Evolutionary conservation across 2,888 invertebrate genomes (phyloP).

Genomic region (Portevinia maculata): DNA sequence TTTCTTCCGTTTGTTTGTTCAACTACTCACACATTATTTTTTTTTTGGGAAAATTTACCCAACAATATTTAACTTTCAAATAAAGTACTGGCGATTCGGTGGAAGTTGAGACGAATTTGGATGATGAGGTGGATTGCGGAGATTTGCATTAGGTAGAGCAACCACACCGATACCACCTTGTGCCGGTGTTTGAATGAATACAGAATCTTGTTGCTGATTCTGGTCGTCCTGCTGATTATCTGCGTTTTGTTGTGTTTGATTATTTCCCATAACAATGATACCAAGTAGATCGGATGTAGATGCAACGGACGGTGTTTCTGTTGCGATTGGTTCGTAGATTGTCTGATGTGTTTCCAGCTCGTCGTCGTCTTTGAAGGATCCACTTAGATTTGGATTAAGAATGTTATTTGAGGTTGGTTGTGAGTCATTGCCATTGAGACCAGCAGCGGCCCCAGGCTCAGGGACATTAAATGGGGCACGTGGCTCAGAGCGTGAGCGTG

Average conservation of each 20-base stretch:
- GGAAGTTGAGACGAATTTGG: slow-evolving; percentile 35
- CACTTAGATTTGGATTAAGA: slow-evolving; percentile 82
- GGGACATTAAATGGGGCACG: slow-evolving; percentile 42
- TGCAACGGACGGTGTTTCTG: slow-evolving; percentile 74
- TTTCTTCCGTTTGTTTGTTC: slow-evolving; percentile 8
- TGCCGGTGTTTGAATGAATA: slow-evolving; percentile 80
- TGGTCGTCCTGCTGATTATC: neutral
- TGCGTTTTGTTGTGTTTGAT: slow-evolving; percentile 1
- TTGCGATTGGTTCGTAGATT: slow-evolving; percentile 81
- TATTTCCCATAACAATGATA: slow-evolving; percentile 46
- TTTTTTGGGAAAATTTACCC: slow-evolving; percentile 14
- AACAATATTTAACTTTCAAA: slow-evolving; percentile 67
- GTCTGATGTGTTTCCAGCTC: slow-evolving; percentile 78
- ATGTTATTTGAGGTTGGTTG: slow-evolving; percentile 80
- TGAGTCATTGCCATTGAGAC: slow-evolving; percentile 36
- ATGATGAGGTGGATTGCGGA: slow-evolving; percentile 37
- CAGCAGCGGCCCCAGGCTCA: slow-evolving; percentile 16
- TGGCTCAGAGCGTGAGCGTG: slow-evolving; percentile 75
- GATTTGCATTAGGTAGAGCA: slow-evolving; percentile 79
- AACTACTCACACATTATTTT: neutral
- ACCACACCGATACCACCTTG: slow-evolving; percentile 81
- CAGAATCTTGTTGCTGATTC: slow-evolving; percentile 76
- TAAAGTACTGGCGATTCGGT: slow-evolving; percentile 76
- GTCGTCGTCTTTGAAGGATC: slow-evolving; percentile 81
- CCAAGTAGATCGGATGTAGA: slow-evolving; percentile 53